Conservation (phyloP, 2,797 vertebrate species). For the Orestias chungarensis region DNA sequence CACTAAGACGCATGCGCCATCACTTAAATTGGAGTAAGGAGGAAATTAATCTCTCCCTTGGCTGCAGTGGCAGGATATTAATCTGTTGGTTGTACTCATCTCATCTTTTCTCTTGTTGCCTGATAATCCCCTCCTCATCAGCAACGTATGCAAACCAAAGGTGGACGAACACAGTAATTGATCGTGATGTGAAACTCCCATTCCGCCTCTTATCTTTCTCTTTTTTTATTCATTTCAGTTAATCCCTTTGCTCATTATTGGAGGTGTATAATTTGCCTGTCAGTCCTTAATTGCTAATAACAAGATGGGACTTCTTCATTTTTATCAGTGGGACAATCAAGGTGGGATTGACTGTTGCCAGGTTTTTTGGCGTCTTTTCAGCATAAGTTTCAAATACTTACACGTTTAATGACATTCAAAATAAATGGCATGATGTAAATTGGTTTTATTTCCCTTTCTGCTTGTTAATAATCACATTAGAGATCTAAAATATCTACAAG, state of each 20-base stretch:
- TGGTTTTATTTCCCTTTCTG: conserved; percentile 30
- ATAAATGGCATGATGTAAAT: conserved; percentile 40
- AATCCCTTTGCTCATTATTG: conserved; percentile 18
- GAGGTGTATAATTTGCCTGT: conserved; percentile 24
- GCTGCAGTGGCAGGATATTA: conserved; percentile 78
- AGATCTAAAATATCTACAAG: conserved; percentile 41
- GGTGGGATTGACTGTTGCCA: conserved; percentile 4
- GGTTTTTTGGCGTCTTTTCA: conserved; percentile 27
- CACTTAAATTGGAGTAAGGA: conserved; percentile 71
- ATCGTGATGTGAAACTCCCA: conserved; percentile 48
- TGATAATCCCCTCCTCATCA: conserved; percentile 75
- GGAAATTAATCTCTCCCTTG: conserved; percentile 77
- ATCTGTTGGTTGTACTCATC: conserved; percentile 75
- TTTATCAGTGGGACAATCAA: conserved; percentile 21
- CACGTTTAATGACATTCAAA: conserved; percentile 49
- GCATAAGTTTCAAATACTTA: conserved; percentile 12
- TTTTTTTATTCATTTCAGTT: conserved; percentile 14
- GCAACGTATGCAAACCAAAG: conserved; percentile 66
- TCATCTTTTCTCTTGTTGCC: conserved; percentile 53
- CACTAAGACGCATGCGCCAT: conserved; percentile 33
- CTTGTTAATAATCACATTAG: conserved; percentile 30
- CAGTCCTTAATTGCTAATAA: conserved; percentile 15
- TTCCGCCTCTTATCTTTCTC: conserved; percentile 21
- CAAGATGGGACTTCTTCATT: conserved; percentile 22
- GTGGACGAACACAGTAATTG: conserved; percentile 56